Conservation (phyloP, 2,888 invertebrate genomes). For the Liodrosophila aerea region DNA sequence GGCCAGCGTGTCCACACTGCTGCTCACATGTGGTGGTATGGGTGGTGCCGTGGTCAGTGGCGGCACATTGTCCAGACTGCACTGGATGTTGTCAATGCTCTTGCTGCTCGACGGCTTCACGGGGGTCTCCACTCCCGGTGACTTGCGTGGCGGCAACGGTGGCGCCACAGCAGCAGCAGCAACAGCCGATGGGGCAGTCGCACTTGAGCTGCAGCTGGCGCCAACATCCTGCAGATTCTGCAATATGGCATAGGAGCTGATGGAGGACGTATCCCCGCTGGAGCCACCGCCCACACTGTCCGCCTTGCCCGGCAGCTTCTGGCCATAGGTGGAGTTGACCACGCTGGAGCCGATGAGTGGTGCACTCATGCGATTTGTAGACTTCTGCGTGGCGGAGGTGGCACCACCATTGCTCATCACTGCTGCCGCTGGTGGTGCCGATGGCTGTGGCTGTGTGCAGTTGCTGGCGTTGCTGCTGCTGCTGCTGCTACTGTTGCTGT, state of each 20-base stretch:
- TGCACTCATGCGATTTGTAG: slow-evolving; percentile 82
- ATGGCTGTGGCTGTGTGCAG: slow-evolving; percentile 64
- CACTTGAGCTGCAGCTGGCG: slow-evolving; percentile 11
- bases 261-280: slow-evolving; percentile 72
- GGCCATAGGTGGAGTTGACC: slow-evolving; percentile 63
- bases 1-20: slow-evolving; percentile 76
- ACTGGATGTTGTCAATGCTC: slow-evolving; percentile 80
- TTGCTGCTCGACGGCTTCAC: slow-evolving; percentile 60
- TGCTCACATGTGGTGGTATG: slow-evolving; percentile 80
- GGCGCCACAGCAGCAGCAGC: slow-evolving; percentile 79
- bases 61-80: slow-evolving; percentile 72
- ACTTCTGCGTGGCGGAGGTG: slow-evolving; percentile 63
- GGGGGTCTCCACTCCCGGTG: slow-evolving; percentile 81
- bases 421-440: slow-evolving; percentile 77
- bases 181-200: slow-evolving; percentile 35
- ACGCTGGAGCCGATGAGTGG: slow-evolving; percentile 78
- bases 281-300: slow-evolving; percentile 55
- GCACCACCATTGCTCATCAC: slow-evolving; percentile 60
- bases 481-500: slow-evolving; percentile 42
- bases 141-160: slow-evolving; percentile 85
- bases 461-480: slow-evolving; percentile 49
- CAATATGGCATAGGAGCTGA: slow-evolving; percentile 77
- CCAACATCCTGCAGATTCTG: slow-evolving; percentile 75
- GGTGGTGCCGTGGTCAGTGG: slow-evolving; percentile 82
- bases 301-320: slow-evolving; percentile 62